Conservation (phyloP, 2,113 vertebrate species). For the Diglossa brunneiventris region DNA sequence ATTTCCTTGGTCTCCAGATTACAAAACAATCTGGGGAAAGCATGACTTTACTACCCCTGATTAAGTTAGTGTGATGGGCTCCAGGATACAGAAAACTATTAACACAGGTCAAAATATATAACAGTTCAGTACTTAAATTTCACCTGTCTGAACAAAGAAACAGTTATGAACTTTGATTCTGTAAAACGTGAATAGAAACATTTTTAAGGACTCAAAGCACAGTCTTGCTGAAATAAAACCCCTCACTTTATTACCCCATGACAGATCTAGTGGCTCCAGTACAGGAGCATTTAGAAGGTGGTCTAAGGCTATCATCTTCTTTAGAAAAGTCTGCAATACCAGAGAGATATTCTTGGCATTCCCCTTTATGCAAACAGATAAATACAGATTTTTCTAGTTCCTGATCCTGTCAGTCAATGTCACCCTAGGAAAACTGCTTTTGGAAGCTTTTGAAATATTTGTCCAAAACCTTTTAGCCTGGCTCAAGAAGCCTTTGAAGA, state of each 20-base stretch:
- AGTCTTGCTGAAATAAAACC: background rate
- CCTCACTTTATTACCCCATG: background rate
- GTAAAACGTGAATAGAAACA: background rate
- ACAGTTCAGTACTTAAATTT: background rate
- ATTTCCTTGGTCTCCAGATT: background rate
- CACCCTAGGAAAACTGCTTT: background rate
- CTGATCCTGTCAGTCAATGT: background rate
- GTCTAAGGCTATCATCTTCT: background rate
- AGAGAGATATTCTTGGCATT: background rate
- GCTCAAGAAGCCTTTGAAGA: background rate
- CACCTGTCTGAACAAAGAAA: background rate
- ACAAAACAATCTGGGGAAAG: background rate
- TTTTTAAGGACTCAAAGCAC: background rate
- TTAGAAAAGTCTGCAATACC: background rate
- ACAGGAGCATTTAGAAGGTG: background rate
- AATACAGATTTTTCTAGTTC: background rate
- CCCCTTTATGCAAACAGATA: background rate
- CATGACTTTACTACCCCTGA: background rate
- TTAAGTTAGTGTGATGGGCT: background rate
- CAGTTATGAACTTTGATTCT: background rate
- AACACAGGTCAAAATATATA: background rate
- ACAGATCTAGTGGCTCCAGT: background rate
- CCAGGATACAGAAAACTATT: background rate
- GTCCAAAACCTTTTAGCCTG: background rate
- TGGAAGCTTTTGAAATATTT: background rate